phyloP scores from a whole-genome alignment of 2,888 invertebrate genomes.

The Drosophila gaucha region DNA sequence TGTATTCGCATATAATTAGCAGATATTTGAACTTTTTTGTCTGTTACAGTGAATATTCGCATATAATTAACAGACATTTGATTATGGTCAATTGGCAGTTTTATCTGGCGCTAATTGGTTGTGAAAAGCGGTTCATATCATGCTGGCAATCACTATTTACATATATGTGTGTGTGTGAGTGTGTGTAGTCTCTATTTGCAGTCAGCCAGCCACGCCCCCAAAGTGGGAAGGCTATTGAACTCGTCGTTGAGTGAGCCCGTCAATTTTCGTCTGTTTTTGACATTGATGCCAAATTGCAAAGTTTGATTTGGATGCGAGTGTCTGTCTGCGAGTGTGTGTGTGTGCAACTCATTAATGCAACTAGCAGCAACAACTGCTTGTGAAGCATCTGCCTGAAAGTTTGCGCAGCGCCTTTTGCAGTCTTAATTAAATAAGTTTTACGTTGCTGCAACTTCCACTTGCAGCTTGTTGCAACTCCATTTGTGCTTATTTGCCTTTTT shows the following conservation, averaged over 20 bases:
- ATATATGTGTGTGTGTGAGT: not conserved
- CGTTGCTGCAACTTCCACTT: constrained; percentile 43
- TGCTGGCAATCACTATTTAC: constrained; percentile 19
- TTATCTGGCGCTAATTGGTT: constrained; percentile 51
- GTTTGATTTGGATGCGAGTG: constrained; percentile 52
- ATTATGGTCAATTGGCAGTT: constrained; percentile 40
- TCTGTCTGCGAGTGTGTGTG: not conserved
- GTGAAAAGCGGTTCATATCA: constrained; percentile 41
- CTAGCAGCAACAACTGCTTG: constrained; percentile 28
- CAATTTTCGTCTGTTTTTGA: constrained; percentile 63
- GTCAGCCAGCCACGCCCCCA: not conserved
- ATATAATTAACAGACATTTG: constrained; percentile 22
- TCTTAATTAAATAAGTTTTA: constrained; percentile 78
- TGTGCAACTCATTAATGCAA: constrained; percentile 71
- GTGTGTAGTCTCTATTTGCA: constrained; percentile 36
- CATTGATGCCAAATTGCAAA: constrained; percentile 74
- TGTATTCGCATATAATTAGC: constrained; percentile 11
- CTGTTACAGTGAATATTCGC: constrained; percentile 1
- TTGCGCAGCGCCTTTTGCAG: constrained; percentile 51
- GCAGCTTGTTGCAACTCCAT: constrained; percentile 47
- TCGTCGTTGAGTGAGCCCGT: constrained; percentile 19
- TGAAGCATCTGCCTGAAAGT: constrained; percentile 42
- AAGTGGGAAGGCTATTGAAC: constrained; percentile 44
- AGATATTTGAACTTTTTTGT: not conserved
- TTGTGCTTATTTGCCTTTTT: constrained; percentile 56